Percentiles rank a stretch among this genome's conserved stretches.
Conservation (phyloP, 1,140 invertebrate species). For the Mactra quadrangularis region DNA sequence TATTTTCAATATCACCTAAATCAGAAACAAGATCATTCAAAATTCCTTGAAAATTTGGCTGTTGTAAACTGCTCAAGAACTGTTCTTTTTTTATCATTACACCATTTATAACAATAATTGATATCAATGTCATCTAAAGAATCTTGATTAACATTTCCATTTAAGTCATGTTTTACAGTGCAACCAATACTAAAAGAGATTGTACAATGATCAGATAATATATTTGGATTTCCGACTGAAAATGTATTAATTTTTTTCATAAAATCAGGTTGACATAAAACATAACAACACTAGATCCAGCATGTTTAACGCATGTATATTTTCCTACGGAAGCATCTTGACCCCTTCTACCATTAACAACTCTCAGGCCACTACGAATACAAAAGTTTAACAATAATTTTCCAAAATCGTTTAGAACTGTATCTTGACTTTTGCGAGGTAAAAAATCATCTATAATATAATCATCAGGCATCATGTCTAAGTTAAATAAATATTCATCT, state of each 20-base stretch:
- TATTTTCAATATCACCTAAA: too few relatives aligned
- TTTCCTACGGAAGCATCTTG: too few relatives aligned
- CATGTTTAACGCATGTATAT: conserved; percentile 26
- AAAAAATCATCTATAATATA: too few relatives aligned
- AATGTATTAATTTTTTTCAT: background rate
- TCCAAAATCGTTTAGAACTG: too few relatives aligned
- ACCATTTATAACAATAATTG: conserved; percentile 21
- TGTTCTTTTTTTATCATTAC: conserved; percentile 34
- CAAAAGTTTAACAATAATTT: too few relatives aligned
- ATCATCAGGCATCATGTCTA: too few relatives aligned
- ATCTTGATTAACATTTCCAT: background rate
- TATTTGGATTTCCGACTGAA: conserved; percentile 18
- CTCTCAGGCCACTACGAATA: too few relatives aligned
- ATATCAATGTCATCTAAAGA: background rate
- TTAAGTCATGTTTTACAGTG: background rate
- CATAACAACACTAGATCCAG: conserved; percentile 33
- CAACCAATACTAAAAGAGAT: background rate
- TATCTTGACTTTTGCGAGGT: too few relatives aligned
- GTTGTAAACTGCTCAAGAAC: conserved; percentile 3
- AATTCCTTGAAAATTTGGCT: background rate
- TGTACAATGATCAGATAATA: conserved; percentile 31
- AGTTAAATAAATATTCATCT: too few relatives aligned
- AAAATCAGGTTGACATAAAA: conserved; percentile 31
- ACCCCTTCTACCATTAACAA: too few relatives aligned
- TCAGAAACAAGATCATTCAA: background rate